Base-by-base conservation (phyloP, 1,140 invertebrate genomes). In the Drosophila bipectinata region DNA sequence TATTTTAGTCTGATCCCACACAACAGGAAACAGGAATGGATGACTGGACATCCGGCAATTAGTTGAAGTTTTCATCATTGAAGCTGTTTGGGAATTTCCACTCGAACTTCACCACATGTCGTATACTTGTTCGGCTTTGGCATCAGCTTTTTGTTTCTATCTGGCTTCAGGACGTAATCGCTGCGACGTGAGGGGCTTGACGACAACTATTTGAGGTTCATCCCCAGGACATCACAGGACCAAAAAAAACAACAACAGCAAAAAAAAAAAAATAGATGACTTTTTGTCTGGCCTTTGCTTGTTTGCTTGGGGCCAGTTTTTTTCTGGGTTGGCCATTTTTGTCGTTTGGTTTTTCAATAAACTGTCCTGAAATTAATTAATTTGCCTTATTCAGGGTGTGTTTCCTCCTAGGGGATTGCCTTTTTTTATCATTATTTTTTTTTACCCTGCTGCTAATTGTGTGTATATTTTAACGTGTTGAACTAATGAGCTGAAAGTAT, bases 281-380 rank as follows among this genome's bases (percentile, higher is more conserved):
- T 57, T 49, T 30, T 73, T 34, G 58, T 68, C 39, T 52, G 47
- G 28, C 28, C 39, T 12, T 61, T 51, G 28, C 47, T 15, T 49
- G 45, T 10, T 51, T 51, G 14, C 18, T 62, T 47, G 44, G 61
- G 67, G 21, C 26, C 26, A 51, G 41, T 37, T 39, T 53, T 53
- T 47, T 64, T 54, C 45, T 21, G 57, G 53, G 34, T 39, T 57
- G 52, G 59, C 66, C 57, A 59, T 77, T 80, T 77, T 80, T 77
- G 60, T 66, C 81, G 60, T 69, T 84, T 73, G 69, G 77, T 73
- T 85, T 85, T 85, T 81, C 74, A 87, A 81, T 85, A 87, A 87
- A 75, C 69, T 61, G 74, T 30, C 61, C 51, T 54, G 57, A 72
- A 85, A 72, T 81, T 81, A 85, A 87, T 85, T 81, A 81, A 67